phyloP scores from a whole-genome alignment of 2,113 vertebrate genomes.

The Salvelinus fontinalis region DNA sequence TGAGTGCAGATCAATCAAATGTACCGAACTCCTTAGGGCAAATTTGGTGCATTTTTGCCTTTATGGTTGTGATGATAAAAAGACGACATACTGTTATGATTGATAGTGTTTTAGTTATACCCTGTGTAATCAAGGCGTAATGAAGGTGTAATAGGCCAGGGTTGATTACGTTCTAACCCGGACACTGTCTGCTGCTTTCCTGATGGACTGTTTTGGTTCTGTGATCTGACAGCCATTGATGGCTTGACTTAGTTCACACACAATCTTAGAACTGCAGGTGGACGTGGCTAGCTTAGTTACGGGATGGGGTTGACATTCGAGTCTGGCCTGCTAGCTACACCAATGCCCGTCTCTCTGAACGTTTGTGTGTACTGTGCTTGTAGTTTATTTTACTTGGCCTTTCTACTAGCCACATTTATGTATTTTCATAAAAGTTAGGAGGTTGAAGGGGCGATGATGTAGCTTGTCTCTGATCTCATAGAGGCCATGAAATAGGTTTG shows the following conservation, averaged over 20 bases:
- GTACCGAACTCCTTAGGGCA: constrained; percentile 45
- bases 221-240: not conserved
- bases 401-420: not conserved
- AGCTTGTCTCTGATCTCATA: constrained; percentile 3
- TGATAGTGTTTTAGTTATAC: constrained; percentile 33
- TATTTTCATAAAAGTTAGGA: not conserved
- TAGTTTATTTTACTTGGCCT: not conserved
- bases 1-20: constrained; percentile 36
- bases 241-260: not conserved
- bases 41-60: constrained; percentile 10
- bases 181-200: not conserved
- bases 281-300: not conserved
- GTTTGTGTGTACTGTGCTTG: not conserved
- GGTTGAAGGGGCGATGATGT: not conserved
- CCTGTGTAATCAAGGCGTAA: constrained; percentile 41
- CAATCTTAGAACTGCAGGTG: not conserved
- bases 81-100: not conserved
- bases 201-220: not conserved
- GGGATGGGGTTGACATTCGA: not conserved
- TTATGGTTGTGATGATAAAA: not conserved
- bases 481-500: not conserved
- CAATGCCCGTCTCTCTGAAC: not conserved
- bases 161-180: not conserved
- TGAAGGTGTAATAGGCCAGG: constrained; percentile 4
- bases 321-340: not conserved